These are phyloP conservation scores for Eonycteris spelaea DNA, from an alignment of 2,113 vertebrate species.

Conservation along the genomic window DNA sequence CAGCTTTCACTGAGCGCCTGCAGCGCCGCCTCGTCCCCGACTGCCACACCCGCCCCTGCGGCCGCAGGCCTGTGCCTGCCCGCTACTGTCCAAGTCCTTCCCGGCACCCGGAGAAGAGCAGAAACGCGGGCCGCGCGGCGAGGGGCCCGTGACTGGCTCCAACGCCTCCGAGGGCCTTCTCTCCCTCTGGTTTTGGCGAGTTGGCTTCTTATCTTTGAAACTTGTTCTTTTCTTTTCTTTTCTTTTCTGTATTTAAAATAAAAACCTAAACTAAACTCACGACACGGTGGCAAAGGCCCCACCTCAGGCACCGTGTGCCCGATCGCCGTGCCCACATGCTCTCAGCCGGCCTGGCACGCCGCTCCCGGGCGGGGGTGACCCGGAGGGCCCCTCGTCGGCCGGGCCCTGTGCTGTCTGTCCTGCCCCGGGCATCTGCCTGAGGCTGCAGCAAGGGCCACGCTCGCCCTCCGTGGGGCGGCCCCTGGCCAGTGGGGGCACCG, in stretches of 20 bases:
- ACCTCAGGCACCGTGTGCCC: accelerated
- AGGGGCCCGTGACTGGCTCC: neutral
- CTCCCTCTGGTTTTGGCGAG: neutral
- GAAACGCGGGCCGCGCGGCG: accelerated
- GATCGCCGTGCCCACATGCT: accelerated
- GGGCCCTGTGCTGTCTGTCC: neutral
- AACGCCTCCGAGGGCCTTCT: neutral
- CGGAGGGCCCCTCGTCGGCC: too few relatives aligned
- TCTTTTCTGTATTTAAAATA: neutral
- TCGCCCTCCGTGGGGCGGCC: accelerated
- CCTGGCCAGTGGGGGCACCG: neutral
- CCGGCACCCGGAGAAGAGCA: neutral
- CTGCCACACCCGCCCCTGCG: accelerated
- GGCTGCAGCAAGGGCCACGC: too few relatives aligned
- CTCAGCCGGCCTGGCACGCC: neutral
- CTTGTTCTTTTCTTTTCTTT: neutral
- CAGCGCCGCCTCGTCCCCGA: accelerated
- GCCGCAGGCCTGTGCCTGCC: too few relatives aligned
- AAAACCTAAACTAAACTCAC: too few relatives aligned
- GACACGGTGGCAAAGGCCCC: neutral
- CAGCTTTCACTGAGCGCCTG: accelerated
- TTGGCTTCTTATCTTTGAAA: neutral
- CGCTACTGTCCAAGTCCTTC: neutral
- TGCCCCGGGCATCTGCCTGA: too few relatives aligned
- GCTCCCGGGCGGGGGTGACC: too few relatives aligned